Base-by-base conservation (phyloP, 2,888 invertebrate genomes). In the Papilio elwesi region DNA sequence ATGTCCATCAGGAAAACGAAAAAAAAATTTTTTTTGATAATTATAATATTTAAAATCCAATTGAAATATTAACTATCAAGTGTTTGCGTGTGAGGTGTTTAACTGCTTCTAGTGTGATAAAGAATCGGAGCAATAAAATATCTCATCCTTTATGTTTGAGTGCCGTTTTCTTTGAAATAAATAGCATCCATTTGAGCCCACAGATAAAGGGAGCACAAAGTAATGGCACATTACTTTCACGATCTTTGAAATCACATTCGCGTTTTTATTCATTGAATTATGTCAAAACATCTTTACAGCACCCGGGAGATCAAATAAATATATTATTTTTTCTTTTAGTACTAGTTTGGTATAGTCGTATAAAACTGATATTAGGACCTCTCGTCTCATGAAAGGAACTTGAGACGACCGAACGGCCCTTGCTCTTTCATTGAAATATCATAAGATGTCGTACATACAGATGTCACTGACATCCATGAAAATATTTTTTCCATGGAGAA, bases 221-320 rank as follows among this genome's bases (percentile, higher is more conserved):
- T 68, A 73, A 73, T 73, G 72, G 68, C 68, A 49, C 63, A 68
- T 73, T 68, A 73, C 55, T 64, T 73, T 64, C 73, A 68, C 68
- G 64, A 73, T 63, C 53, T 72, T 68, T 64, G 68, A 65, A 65
- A 73, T 73, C 57, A 65, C 51, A n/a, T 73, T 68, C 64, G 43
- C 51, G 72, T 64, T 51, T 69, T 69, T 68, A 68, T 69, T 69
- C 57, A 69, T 65, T 59, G 64, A 65, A 73, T 68, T 73, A 49
- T 71, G 13, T 52, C 15, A 62, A 63, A 69, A 62, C 59, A 69
- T 52, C 38, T 48, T 59, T 68, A 57, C 43, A 38, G 15, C 13
- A 57, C 26, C 13, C 15, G n/a, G 9, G 49, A 13, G n/a, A 51
- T 66, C 26, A 66, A 51, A 66, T 66, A 36, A 36, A 49, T 59